Percentiles rank a stretch among this genome's conserved stretches.
These are phyloP conservation scores for Drosophila sp. DNA, from an alignment of 1,140 invertebrate species.

Conservation along the genomic window DNA sequence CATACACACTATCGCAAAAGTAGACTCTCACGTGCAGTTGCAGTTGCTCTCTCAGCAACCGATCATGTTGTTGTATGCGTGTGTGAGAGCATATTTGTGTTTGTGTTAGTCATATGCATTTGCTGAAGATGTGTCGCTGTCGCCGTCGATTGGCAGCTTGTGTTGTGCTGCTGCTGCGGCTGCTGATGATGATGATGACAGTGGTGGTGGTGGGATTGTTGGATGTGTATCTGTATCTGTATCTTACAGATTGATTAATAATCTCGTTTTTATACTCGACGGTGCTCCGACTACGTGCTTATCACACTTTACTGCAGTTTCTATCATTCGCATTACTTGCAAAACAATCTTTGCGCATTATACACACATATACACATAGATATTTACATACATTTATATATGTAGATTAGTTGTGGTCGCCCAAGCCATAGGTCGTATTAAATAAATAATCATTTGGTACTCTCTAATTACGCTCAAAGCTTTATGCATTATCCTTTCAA, in stretches of 20 bases:
- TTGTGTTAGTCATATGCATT: conserved; percentile 60
- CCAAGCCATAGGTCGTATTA: conserved; percentile 68
- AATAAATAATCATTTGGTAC: conserved; percentile 67
- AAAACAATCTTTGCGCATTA: conserved; percentile 33
- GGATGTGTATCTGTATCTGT: conserved; percentile 76
- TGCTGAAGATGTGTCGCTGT: conserved; percentile 73
- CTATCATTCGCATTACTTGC: conserved; percentile 66
- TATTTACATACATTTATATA: not conserved
- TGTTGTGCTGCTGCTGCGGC: conserved; percentile 24
- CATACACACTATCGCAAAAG: conserved; percentile 8
- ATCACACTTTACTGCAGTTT: conserved; percentile 74
- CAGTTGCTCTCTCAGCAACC: conserved; percentile 36
- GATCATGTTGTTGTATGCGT: conserved; percentile 51
- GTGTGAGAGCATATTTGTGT: conserved; percentile 1
- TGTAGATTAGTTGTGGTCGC: conserved; percentile 36
- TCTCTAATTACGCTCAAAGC: conserved; percentile 28
- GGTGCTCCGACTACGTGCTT: conserved; percentile 68
- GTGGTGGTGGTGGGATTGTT: conserved; percentile 46
- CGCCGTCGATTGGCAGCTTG: conserved; percentile 60
- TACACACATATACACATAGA: conserved; percentile 1
- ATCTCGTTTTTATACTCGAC: conserved; percentile 69
- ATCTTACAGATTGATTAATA: conserved; percentile 81
- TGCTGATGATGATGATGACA: conserved; percentile 14
- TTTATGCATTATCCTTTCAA: conserved; percentile 9
- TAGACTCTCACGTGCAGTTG: conserved; percentile 50